These are phyloP conservation scores for Poecilus cupreus DNA, from an alignment of 2,888 invertebrate species.

Conservation along the genomic window DNA sequence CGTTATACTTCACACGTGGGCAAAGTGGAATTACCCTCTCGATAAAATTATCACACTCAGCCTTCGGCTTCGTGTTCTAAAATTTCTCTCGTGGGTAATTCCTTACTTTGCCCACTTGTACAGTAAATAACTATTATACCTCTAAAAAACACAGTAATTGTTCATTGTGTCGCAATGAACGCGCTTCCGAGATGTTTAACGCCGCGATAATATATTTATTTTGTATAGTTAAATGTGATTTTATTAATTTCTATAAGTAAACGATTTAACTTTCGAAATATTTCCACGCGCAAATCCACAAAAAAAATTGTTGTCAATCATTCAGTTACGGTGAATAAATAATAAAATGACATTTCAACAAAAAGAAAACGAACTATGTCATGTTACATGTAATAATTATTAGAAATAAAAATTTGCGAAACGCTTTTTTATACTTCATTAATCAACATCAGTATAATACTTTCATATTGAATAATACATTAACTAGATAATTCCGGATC, in stretches of 20 bases:
- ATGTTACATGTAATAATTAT: neutral
- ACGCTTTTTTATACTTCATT: neutral
- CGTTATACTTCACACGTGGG: too few relatives aligned
- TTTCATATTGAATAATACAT: neutral
- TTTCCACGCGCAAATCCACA: neutral
- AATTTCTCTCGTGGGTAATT: too few relatives aligned
- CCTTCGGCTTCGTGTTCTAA: too few relatives aligned
- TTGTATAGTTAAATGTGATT: too few relatives aligned
- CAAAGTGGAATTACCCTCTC: too few relatives aligned
- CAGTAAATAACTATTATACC: too few relatives aligned
- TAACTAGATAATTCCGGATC: neutral
- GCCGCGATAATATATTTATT: too few relatives aligned
- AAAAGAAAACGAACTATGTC: neutral
- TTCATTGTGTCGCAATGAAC: too few relatives aligned
- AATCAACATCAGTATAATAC: neutral
- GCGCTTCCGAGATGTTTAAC: too few relatives aligned
- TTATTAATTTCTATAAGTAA: neutral
- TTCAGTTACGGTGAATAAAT: neutral
- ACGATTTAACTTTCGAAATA: neutral
- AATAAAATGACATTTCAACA: neutral
- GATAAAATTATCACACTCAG: too few relatives aligned
- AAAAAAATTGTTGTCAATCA: neutral
- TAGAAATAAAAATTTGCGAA: neutral
- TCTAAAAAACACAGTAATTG: too few relatives aligned
- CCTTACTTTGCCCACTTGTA: too few relatives aligned